Evolutionary conservation across 2,113 vertebrate species (phyloP), one percentile per base, ranked within the genome.

Genomic region (Phaethon lepturus): DNA sequence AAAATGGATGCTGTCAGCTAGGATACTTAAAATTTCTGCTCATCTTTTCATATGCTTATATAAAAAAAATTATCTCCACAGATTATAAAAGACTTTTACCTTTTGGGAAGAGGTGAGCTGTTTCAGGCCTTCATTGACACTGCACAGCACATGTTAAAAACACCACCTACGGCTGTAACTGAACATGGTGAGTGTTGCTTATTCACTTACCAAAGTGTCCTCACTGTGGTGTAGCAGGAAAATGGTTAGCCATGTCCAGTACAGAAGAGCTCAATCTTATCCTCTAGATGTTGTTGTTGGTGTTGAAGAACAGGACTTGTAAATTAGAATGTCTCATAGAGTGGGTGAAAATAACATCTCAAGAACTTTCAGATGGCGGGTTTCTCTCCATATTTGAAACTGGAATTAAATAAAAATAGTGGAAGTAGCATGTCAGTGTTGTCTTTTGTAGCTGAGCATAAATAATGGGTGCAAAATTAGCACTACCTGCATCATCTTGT

Each of bases 61-160:
- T 64, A 53, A 63, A 59, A 76, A 79, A 63, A 23, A 2, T 35
- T 78, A 88, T 74, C 80, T 86, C 89, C 64, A 95, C 97, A 99
- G 99, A 99, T 99, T 89, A 99, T 99, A 96, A 99, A 99, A 97
- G 99, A 99, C 93, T 99, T 99, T 87, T 99, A 99, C 91, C 96
- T 99, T 94, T 90, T 99, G 98, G 99, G 99, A 72, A 99, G 99
- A 90, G 99, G 99, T 26, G 99, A 99, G 95, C 98, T 99, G 66
- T 99, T 99, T 96, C 99, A 99, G 97, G 99, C 98, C 29, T 99
- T 99, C 90, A 99, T 99, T 56, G 99, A 99, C 96, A 99, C 99
- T 7, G 99, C 99, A 40, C 99, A 99, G 89, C 99, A 99, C 75
- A 99, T 99, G 99, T 96, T 99, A 83, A 99, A 99, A 98, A 99